Conservation (phyloP, 2,113 vertebrate species). For the Syngnathoides biaculeatus region DNA sequence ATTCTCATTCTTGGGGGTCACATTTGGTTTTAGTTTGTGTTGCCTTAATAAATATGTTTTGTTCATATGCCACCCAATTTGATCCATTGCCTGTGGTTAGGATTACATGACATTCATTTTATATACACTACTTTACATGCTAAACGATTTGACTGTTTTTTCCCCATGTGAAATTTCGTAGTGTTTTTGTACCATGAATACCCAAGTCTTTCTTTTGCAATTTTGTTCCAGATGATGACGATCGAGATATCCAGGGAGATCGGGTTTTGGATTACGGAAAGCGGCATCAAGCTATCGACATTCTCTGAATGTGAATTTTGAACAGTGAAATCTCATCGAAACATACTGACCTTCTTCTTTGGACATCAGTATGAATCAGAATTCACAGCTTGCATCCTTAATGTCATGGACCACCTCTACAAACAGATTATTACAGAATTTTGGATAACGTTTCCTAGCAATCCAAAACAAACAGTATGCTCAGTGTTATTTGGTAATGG, state of each 20-base stretch:
- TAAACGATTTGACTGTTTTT: neutral
- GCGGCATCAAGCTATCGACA: conserved; percentile 80
- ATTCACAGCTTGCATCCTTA: conserved; percentile 32
- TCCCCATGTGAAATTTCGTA: neutral
- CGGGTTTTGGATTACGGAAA: conserved; percentile 86
- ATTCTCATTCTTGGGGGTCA: conserved; percentile 5
- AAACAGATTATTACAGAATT: conserved; percentile 45
- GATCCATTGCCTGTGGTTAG: neutral
- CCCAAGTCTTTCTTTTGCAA: conserved; percentile 5
- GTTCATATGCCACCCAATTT: neutral
- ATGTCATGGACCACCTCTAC: conserved; percentile 42
- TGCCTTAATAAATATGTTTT: neutral
- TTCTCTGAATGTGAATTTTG: conserved; percentile 74
- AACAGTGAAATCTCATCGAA: conserved; percentile 17
- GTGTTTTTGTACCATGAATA: neutral
- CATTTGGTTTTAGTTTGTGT: conserved; percentile 10
- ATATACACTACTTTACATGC: neutral
- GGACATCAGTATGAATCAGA: conserved; percentile 35
- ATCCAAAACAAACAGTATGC: conserved; percentile 20
- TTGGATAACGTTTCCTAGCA: conserved; percentile 41
- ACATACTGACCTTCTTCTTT: conserved; percentile 34
- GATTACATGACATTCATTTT: neutral
- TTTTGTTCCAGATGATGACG: conserved; percentile 86
- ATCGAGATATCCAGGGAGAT: conserved; percentile 88
- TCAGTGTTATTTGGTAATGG: conserved; percentile 40